phyloP scores from a whole-genome alignment of 2,113 vertebrate species.

The Pogona vitticeps region DNA sequence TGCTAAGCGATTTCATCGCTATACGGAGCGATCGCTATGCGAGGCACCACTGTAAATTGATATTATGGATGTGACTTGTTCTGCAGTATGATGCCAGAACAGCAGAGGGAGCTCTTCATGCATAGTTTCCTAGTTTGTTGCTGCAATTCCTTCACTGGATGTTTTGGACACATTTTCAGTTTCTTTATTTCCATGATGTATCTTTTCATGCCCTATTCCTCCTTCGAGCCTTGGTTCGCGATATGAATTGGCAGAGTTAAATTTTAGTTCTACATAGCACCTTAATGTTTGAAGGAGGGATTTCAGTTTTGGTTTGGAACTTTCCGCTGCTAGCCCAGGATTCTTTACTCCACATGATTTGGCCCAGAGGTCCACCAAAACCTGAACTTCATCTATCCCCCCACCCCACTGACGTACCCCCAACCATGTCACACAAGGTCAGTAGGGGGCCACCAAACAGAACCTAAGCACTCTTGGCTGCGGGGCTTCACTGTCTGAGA shows the following conservation, averaged over 20 bases:
- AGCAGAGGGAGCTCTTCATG: not conserved
- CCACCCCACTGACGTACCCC: no score
- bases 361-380: not conserved
- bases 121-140: not conserved
- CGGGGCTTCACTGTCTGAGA: not conserved
- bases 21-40: no score
- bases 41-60: no score
- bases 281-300: not conserved
- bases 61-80: not conserved
- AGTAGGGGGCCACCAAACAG: not conserved
- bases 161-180: not conserved
- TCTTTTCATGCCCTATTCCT: not conserved
- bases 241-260: not conserved
- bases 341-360: not conserved
- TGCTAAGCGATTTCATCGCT: no score
- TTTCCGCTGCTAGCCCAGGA: not conserved
- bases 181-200: not conserved
- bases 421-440: not conserved
- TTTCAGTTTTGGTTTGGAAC: not conserved
- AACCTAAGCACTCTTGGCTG: no score
- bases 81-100: not conserved
- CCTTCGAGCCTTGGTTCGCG: not conserved
- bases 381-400: not conserved
- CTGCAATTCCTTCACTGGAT: not conserved
- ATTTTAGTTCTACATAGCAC: not conserved